Base-by-base conservation (phyloP, 37 sponge, comb jelly and placozoan genomes). In the Petrosia ficiformis region DNA sequence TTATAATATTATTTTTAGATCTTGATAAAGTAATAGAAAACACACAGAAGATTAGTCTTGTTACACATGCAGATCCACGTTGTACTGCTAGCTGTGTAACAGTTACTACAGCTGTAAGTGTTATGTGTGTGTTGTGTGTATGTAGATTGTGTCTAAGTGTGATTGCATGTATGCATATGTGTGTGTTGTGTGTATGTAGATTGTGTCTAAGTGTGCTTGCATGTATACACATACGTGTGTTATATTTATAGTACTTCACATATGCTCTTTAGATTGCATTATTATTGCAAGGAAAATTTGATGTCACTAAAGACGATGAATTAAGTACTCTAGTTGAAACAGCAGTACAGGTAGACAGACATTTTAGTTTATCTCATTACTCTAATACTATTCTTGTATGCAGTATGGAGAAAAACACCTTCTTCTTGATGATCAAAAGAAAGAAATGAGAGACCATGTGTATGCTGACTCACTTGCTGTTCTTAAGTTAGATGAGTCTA, bases 11-110 rank as follows among this genome's bases (percentile, higher is more conserved):
- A 30, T 42, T 36, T 65, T 24, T 63, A 93, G 94, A 88, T 59
- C 26, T 95, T n/a, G 60, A 79, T 30, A 85, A 57, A 36, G 92
- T 95, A 44, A 42, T 80, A 3, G 65, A 59, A 0, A 92, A 95
- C 75, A 92, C 96, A 0, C 42, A 31, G 0, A 74, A 79, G 32
- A 86, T 95, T 25, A 57, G 84, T 19, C 58, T 39, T 26, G 77
- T 71, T 4, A 95, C 96, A 4, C 96, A 95, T 73, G 89, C 92
- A 57, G 96, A 95, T 59, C 96, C 96, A 39, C 74, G 96, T 25
- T 95, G 96, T 81, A 25, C 77, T 3, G 96, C 96, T 29, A 89
- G 90, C 80, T 92, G 93, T 68, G 82, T 89, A 2, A 86, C 90
- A 24, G 82, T 89, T 52, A 95, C 96, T 4, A 95, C 90, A 57